These are phyloP conservation scores for Bovichtus diacanthus DNA, from an alignment of 2,797 vertebrate species.

Conservation along the genomic window DNA sequence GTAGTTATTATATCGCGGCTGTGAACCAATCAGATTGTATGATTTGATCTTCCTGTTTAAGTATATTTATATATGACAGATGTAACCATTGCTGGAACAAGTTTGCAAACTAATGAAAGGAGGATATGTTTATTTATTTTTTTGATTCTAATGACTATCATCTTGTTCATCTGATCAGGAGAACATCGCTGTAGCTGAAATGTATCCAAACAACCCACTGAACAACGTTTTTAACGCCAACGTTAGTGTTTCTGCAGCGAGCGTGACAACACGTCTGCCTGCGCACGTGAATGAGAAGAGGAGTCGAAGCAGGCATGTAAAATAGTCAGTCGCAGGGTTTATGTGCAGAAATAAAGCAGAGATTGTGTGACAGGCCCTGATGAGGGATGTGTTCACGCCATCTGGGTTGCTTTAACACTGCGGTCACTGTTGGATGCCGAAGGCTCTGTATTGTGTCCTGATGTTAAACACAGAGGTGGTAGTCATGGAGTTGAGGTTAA, in stretches of 20 bases:
- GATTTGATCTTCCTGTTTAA: no score
- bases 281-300: constrained; percentile 51
- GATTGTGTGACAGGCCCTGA: constrained; percentile 77
- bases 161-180: constrained; percentile 7
- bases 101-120: not conserved
- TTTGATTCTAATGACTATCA: no score
- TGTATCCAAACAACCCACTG: no score
- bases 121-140: not conserved
- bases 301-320: constrained; percentile 61
- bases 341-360: constrained; percentile 77
- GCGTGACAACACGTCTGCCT: constrained; percentile 42
- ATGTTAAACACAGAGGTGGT: constrained; percentile 84
- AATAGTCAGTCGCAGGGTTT: constrained; percentile 69
- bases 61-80: no score
- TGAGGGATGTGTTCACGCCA: constrained; percentile 81
- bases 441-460: constrained; percentile 79
- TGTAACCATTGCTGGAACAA: not conserved
- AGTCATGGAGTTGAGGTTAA: constrained; percentile 83
- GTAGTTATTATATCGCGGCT: no score
- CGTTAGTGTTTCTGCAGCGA: constrained; percentile 41
- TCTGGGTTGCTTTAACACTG: constrained; percentile 83
- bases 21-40: no score
- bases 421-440: constrained; percentile 79
- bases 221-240: no score
- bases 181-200: no score